phyloP scores from a whole-genome alignment of 2,113 vertebrate species.

The Pituophis catenifer region DNA sequence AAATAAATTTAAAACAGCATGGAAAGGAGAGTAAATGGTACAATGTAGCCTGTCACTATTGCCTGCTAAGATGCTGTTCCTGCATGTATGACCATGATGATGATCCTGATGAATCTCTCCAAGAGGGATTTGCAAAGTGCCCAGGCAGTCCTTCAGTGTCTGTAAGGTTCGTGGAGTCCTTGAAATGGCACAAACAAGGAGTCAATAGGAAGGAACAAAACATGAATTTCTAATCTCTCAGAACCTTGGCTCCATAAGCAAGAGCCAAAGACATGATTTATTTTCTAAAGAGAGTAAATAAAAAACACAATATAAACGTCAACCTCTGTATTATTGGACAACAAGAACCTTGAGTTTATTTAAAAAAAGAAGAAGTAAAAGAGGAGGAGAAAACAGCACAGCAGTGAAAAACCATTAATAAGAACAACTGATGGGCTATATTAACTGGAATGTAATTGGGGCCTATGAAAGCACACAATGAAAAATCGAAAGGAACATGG shows the following conservation, averaged over 20 bases:
- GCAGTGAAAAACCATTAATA: neutral
- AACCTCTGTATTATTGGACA: neutral
- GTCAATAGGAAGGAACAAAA: neutral
- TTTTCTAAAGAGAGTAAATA: neutral
- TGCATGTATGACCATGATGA: neutral
- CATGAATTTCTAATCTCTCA: neutral
- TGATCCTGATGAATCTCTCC: neutral
- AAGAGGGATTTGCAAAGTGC: neutral
- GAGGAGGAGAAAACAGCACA: neutral
- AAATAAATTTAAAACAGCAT: neutral
- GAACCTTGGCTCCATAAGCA: neutral
- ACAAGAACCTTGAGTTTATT: neutral
- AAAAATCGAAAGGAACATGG: neutral
- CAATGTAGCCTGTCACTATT: neutral
- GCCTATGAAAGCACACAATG: neutral
- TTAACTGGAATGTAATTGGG: conserved; percentile 15
- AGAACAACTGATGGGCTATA: neutral
- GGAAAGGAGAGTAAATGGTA: neutral
- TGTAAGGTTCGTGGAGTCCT: neutral
- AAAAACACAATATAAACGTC: neutral
- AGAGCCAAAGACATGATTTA: neutral
- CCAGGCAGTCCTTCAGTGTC: neutral
- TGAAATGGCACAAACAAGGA: neutral
- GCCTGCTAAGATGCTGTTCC: neutral
- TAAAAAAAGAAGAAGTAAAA: neutral